phyloP scores from a whole-genome alignment of 1,140 invertebrate species.

The Orius laevigatus region DNA sequence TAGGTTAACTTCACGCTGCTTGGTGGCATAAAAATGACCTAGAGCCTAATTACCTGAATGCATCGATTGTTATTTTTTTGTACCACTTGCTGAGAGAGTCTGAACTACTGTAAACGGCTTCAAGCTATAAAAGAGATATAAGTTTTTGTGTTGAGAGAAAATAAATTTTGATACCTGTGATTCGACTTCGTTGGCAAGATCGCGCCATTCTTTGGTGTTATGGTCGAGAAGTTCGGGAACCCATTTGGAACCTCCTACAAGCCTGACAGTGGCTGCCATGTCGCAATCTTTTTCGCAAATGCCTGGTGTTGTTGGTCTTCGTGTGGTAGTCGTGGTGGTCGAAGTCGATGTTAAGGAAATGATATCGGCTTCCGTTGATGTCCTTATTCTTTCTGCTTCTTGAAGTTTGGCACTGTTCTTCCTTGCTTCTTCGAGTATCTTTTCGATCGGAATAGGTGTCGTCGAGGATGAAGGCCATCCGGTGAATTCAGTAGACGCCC shows the following conservation, averaged over 20 bases:
- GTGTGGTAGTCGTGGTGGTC: slow-evolving; percentile 53
- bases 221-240: slow-evolving; percentile 67
- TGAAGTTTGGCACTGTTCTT: slow-evolving; percentile 22
- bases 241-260: slow-evolving; percentile 65
- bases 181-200: slow-evolving; percentile 60
- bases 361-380: slow-evolving; percentile 1
- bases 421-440: slow-evolving; percentile 36
- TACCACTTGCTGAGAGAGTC: slow-evolving; percentile 61
- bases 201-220: slow-evolving; percentile 71
- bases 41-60: slow-evolving; percentile 44
- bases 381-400: slow-evolving; percentile 1
- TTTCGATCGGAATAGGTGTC: slow-evolving; percentile 66
- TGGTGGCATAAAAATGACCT: no score
- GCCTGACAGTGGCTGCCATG: slow-evolving; percentile 64
- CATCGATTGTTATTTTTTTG: slow-evolving; percentile 69
- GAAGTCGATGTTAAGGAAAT: slow-evolving; percentile 43
- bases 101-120: slow-evolving; percentile 60
- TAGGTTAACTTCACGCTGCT: no score
- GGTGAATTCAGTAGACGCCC: slow-evolving; percentile 72
- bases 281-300: slow-evolving; percentile 59
- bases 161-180: slow-evolving; percentile 37
- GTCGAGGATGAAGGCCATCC: slow-evolving; percentile 74
- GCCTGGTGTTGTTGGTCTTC: slow-evolving; percentile 60
- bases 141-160: slow-evolving; percentile 6
- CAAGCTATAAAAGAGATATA: slow-evolving; percentile 39